These are phyloP conservation scores for Matsumyia berberina DNA, from an alignment of 2,888 invertebrate genomes.

Conservation along the genomic window DNA sequence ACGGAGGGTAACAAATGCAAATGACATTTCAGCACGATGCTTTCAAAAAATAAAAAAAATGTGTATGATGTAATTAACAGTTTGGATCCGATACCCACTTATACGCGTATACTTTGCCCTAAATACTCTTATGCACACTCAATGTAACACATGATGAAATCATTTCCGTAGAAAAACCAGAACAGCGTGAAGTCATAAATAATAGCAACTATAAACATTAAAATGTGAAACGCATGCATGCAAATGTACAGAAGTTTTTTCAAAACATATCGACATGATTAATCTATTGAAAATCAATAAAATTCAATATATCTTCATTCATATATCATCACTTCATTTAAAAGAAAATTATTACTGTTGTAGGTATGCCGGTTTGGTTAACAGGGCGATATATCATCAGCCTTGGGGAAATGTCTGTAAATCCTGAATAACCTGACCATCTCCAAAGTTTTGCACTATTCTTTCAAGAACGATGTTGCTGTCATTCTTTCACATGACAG, in stretches of 20 bases:
- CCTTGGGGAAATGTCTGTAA: too few relatives aligned
- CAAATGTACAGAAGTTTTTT: not conserved
- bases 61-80: conserved; percentile 15
- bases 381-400: too few relatives aligned
- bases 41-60: not conserved
- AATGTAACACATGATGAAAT: conserved; percentile 7
- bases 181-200: conserved; percentile 3
- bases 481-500: too few relatives aligned
- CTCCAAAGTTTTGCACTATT: too few relatives aligned
- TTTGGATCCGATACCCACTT: not conserved
- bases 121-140: not conserved
- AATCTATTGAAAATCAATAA: too few relatives aligned
- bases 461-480: too few relatives aligned
- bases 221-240: not conserved
- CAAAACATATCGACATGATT: too few relatives aligned
- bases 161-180: conserved; percentile 14
- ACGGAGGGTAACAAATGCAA: conserved; percentile 18
- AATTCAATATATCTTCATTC: too few relatives aligned
- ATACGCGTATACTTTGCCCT: not conserved
- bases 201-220: not conserved
- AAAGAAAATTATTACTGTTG: too few relatives aligned
- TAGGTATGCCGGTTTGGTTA: too few relatives aligned
- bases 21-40: conserved; percentile 26
- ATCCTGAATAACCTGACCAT: too few relatives aligned
- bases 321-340: too few relatives aligned